Evolutionary conservation across 2,888 invertebrate genomes (phyloP).

Genomic region (Apodemia mormo): DNA sequence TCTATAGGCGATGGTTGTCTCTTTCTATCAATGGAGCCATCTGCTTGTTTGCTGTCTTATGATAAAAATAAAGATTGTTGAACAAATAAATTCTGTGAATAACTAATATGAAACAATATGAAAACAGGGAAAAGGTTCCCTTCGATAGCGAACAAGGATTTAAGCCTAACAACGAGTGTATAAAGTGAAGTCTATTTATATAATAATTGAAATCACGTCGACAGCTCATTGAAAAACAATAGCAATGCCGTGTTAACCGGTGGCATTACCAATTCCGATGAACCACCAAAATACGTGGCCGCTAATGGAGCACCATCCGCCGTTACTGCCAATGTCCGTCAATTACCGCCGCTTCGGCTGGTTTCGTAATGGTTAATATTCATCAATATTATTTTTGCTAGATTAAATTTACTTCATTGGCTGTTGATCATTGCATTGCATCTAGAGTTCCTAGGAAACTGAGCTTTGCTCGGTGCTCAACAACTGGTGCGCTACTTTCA

Average conservation of each 20-base stretch:
- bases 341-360: slow-evolving; percentile 22
- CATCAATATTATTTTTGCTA: slow-evolving; percentile 8
- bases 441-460: too few relatives aligned
- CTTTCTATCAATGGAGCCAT: too few relatives aligned
- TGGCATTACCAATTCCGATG: slow-evolving; percentile 62
- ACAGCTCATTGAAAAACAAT: slow-evolving; percentile 17
- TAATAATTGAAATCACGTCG: slow-evolving; percentile 17
- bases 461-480: too few relatives aligned
- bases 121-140: too few relatives aligned
- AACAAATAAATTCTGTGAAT: too few relatives aligned
- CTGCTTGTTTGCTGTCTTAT: too few relatives aligned
- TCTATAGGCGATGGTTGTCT: too few relatives aligned
- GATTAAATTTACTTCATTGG: not conserved
- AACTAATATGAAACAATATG: too few relatives aligned
- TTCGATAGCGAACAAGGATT: too few relatives aligned
- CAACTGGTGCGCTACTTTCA: too few relatives aligned
- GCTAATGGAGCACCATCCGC: slow-evolving; percentile 26
- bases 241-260: slow-evolving; percentile 44
- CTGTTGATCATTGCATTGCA: not conserved
- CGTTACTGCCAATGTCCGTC: slow-evolving; percentile 23
- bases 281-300: slow-evolving; percentile 35
- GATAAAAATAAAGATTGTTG: too few relatives aligned
- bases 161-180: too few relatives aligned
- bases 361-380: slow-evolving; percentile 1
- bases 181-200: not conserved